A percentile compares a stretch with the other conserved stretches of the same genome.
These are phyloP conservation scores for Eupelmus urozonus DNA, from an alignment of 2,888 invertebrate species.

Conservation along the genomic window DNA sequence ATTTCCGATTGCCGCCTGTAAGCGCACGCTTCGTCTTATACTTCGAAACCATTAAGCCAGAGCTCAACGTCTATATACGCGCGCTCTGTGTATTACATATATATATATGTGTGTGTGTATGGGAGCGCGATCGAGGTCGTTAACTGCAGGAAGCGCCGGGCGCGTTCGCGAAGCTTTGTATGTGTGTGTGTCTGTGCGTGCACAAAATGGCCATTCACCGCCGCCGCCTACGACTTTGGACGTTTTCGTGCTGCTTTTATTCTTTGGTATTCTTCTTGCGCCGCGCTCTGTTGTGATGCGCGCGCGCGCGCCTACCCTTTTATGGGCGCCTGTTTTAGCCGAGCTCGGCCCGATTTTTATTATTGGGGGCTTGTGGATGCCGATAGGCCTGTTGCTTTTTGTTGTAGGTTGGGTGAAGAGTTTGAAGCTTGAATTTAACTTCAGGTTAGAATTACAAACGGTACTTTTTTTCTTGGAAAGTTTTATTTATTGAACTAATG, in stretches of 20 bases:
- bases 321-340: no score
- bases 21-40: constrained; percentile 61
- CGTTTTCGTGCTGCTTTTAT: constrained; percentile 2
- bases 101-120: constrained; percentile 59
- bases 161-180: constrained; percentile 51
- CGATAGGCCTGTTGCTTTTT: no score
- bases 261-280: not conserved
- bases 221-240: constrained; percentile 1
- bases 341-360: no score
- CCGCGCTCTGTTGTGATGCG: not conserved
- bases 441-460: no score
- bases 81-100: not conserved
- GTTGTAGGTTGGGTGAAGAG: no score
- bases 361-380: no score
- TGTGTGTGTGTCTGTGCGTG: constrained; percentile 56
- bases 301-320: not conserved
- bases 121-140: constrained; percentile 75
- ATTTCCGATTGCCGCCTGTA: constrained; percentile 61
- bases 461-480: no score
- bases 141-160: constrained; percentile 75
- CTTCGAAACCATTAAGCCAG: constrained; percentile 71
- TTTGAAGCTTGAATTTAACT: no score
- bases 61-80: no score
- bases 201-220: constrained; percentile 52
- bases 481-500: no score